phyloP scores from a whole-genome alignment of 1,140 invertebrate species.

The Theocolax elegans region DNA sequence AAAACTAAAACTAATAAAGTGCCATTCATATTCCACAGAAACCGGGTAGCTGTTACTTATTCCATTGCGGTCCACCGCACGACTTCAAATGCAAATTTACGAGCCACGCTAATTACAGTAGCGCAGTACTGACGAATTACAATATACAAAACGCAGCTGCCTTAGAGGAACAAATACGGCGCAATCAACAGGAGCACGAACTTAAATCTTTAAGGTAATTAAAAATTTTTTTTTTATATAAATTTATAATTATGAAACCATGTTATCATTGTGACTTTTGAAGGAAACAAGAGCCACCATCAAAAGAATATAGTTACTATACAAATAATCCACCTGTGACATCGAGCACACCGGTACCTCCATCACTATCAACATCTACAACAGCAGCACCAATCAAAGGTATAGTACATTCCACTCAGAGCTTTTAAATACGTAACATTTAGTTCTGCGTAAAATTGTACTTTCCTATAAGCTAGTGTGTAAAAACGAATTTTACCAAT shows the following conservation, averaged over 20 bases:
- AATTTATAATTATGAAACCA: background rate
- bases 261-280: background rate
- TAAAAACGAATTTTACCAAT: no score
- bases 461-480: no score
- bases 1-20: no score
- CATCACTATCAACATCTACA: background rate
- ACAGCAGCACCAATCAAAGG: slow-evolving; percentile 2
- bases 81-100: slow-evolving; percentile 95
- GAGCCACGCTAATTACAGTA: slow-evolving; percentile 88
- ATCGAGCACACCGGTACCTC: background rate
- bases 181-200: slow-evolving; percentile 84
- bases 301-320: slow-evolving; percentile 26
- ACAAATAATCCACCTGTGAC: background rate
- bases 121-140: slow-evolving; percentile 79
- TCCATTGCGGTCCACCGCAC: slow-evolving; percentile 88
- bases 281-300: slow-evolving; percentile 17
- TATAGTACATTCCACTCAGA: no score
- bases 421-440: no score
- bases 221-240: background rate
- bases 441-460: no score
- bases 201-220: slow-evolving; percentile 79
- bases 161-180: slow-evolving; percentile 76
- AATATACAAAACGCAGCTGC: slow-evolving; percentile 70
- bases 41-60: slow-evolving; percentile 89
- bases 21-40: no score